Conservation (phyloP, 2,888 invertebrate genomes). For the Malthinus seriepunctatus region DNA sequence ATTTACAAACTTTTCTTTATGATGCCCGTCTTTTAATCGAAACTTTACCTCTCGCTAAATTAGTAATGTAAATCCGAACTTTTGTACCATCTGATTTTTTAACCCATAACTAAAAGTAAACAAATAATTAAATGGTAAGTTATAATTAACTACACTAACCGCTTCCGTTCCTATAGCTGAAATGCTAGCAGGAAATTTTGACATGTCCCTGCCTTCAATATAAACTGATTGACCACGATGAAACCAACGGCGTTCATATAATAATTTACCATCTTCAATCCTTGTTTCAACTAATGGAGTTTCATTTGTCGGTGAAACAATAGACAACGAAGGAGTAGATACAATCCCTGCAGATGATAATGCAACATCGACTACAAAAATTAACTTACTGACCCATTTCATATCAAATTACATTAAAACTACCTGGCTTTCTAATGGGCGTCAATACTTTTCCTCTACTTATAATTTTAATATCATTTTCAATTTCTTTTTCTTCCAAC, state of each 20-base stretch:
- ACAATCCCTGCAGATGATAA: constrained; percentile 55
- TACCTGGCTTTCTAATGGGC: constrained; percentile 59
- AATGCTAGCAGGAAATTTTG: constrained; percentile 86
- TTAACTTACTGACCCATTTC: too few species aligned
- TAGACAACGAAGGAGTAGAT: constrained; percentile 42
- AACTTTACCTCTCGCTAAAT: constrained; percentile 86
- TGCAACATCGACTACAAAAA: too few species aligned
- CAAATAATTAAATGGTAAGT: neutral
- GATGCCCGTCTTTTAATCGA: constrained; percentile 85
- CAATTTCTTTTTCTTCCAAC: constrained; percentile 87
- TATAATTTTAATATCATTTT: constrained; percentile 82
- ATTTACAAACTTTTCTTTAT: too few species aligned
- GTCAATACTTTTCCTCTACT: constrained; percentile 62
- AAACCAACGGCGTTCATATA: constrained; percentile 94
- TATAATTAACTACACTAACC: constrained; percentile 57
- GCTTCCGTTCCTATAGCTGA: constrained; percentile 90
- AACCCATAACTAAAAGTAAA: constrained; percentile 79
- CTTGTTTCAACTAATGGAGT: constrained; percentile 73
- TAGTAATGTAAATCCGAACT: constrained; percentile 80
- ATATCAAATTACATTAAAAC: neutral
- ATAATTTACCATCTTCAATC: constrained; percentile 92
- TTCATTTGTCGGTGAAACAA: constrained; percentile 39
- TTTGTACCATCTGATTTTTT: constrained; percentile 83
- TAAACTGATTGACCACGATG: constrained; percentile 92
- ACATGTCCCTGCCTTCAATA: constrained; percentile 83